A percentile compares a stretch with the other conserved stretches of the same genome.
phyloP scores from a whole-genome alignment of 2,113 vertebrate species.

The Thomomys bottae region DNA sequence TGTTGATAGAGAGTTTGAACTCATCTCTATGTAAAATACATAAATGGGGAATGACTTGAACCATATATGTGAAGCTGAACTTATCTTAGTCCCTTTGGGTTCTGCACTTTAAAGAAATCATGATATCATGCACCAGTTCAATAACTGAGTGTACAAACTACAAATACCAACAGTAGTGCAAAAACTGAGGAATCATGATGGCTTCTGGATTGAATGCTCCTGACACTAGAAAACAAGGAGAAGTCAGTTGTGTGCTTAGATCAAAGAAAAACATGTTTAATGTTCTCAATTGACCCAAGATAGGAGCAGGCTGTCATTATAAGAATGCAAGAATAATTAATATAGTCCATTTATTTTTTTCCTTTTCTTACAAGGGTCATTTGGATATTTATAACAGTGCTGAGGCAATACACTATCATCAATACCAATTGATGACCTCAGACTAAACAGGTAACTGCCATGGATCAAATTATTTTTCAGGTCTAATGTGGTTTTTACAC shows the following conservation, averaged over 20 bases:
- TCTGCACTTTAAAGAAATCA: not conserved
- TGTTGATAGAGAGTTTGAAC: accelerated
- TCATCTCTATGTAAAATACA: too few relatives aligned
- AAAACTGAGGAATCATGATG: not conserved
- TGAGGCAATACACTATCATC: too few relatives aligned
- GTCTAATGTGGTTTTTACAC: too few relatives aligned
- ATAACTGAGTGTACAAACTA: not conserved
- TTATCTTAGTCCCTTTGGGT: not conserved
- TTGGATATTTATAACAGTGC: too few relatives aligned
- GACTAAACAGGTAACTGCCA: too few relatives aligned
- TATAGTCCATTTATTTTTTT: too few relatives aligned
- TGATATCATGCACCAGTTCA: not conserved
- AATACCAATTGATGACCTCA: too few relatives aligned
- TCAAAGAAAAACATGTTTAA: not conserved
- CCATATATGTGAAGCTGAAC: not conserved
- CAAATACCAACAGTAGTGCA: not conserved
- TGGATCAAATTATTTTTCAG: too few relatives aligned
- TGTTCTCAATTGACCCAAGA: not conserved
- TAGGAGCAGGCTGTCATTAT: not conserved
- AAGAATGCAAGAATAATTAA: too few relatives aligned
- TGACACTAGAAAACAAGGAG: not conserved
- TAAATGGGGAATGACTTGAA: too few relatives aligned
- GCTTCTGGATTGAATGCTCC: not conserved
- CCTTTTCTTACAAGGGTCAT: too few relatives aligned
- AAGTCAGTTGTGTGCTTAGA: not conserved